These are phyloP conservation scores for Heliangelus exortis DNA, from an alignment of 2,797 vertebrate species.

Conservation along the genomic window DNA sequence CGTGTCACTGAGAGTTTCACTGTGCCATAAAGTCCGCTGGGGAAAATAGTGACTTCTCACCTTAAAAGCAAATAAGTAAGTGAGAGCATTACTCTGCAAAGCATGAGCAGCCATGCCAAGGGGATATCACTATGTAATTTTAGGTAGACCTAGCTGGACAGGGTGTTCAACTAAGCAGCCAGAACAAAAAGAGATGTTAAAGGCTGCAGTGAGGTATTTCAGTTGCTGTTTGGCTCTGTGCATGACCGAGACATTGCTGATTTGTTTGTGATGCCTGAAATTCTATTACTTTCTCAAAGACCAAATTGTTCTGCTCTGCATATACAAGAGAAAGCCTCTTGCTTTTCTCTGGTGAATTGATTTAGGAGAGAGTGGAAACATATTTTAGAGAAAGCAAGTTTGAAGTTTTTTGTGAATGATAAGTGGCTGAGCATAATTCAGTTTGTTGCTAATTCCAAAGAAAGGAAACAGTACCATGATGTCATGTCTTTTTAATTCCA, in stretches of 20 bases:
- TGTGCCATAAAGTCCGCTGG: background rate
- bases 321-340: background rate
- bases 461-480: conserved; percentile 33
- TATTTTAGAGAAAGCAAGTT: conserved; percentile 21
- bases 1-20: background rate
- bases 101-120: background rate
- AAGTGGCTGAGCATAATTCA: conserved; percentile 15
- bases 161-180: background rate
- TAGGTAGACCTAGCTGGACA: background rate
- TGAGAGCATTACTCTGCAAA: background rate
- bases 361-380: background rate
- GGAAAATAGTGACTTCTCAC: background rate
- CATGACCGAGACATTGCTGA: background rate
- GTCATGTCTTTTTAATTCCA: conserved; percentile 23
- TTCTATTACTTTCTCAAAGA: background rate
- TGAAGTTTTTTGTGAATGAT: conserved; percentile 24
- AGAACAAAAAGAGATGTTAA: background rate
- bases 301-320: background rate
- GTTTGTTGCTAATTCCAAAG: conserved; percentile 36
- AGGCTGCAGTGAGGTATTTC: background rate
- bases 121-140: background rate
- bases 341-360: background rate
- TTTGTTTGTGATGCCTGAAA: background rate
- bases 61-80: background rate
- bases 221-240: background rate